These are phyloP conservation scores for Chaetoderma sp. DNA, from an alignment of 2,888 invertebrate species.

Conservation along the genomic window DNA sequence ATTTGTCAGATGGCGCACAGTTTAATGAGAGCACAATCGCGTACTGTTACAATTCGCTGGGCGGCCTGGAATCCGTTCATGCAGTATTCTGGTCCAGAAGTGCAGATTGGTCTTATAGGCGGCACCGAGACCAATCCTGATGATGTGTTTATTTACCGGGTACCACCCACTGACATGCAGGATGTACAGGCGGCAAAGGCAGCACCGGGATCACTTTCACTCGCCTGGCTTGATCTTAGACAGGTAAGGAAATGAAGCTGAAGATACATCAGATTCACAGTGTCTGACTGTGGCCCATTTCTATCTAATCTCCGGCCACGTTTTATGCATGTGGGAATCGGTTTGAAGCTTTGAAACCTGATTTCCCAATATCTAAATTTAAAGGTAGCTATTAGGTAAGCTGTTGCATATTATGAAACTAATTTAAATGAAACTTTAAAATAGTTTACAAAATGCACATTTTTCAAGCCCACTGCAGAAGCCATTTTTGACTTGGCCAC, in stretches of 20 bases:
- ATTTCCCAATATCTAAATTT: no score
- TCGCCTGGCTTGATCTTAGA: conserved; percentile 7
- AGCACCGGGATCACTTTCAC: conserved; percentile 44
- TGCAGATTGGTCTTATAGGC: conserved; percentile 61
- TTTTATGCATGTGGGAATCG: no score
- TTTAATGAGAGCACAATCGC: conserved; percentile 47
- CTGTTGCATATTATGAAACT: no score
- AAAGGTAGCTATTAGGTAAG: no score
- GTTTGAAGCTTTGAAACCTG: no score
- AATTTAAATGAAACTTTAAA: no score
- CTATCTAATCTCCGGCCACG: no score
- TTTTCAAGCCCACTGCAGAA: no score
- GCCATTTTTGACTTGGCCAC: no score
- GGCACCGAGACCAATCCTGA: conserved; percentile 69
- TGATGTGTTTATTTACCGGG: conserved; percentile 66
- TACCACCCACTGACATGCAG: conserved; percentile 57
- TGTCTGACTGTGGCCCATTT: no score
- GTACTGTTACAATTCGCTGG: conserved; percentile 67
- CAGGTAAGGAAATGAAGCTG: not conserved
- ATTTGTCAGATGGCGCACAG: conserved; percentile 45
- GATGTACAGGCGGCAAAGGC: conserved; percentile 44
- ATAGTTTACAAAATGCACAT: no score
- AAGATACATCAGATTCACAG: not conserved
- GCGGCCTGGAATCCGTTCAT: conserved; percentile 69
- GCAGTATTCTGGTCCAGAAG: conserved; percentile 47